Evolutionary conservation across 2,888 invertebrate genomes (phyloP).

Genomic region (Andrena dorsata): DNA sequence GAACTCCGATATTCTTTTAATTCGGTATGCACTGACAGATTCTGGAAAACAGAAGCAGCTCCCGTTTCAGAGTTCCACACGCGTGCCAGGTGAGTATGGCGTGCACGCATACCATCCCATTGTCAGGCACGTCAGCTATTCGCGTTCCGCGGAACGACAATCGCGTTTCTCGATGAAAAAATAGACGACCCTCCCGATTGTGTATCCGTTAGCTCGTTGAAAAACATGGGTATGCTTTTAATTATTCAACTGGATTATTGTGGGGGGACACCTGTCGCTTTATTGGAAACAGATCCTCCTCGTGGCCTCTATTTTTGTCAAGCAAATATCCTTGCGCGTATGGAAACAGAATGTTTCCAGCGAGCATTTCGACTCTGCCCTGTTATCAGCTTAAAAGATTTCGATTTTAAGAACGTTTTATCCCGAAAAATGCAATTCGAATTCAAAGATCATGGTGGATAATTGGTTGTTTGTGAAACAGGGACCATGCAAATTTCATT

Average conservation of each 20-base stretch:
- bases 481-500: not conserved
- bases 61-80: conserved; percentile 40
- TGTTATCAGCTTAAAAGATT: no score
- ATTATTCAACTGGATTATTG: conserved; percentile 14
- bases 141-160: conserved; percentile 40
- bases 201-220: conserved; percentile 15
- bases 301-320: no score
- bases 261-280: conserved; percentile 10
- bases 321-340: not conserved
- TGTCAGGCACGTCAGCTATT: conserved; percentile 55
- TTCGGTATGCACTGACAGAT: conserved; percentile 4
- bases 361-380: not conserved
- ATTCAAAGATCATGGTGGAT: no score
- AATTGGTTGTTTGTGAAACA: no score
- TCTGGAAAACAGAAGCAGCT: conserved; percentile 59
- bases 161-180: conserved; percentile 29
- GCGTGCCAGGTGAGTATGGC: conserved; percentile 17
- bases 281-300: not conserved
- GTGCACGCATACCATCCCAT: conserved; percentile 53
- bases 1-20: not conserved
- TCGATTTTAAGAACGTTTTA: no score
- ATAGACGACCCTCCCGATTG: not conserved
- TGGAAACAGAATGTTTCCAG: not conserved
- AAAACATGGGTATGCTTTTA: not conserved
- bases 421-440: no score